Base-by-base conservation (phyloP, 2,888 invertebrate species). In the Mactromeris polynyma region DNA sequence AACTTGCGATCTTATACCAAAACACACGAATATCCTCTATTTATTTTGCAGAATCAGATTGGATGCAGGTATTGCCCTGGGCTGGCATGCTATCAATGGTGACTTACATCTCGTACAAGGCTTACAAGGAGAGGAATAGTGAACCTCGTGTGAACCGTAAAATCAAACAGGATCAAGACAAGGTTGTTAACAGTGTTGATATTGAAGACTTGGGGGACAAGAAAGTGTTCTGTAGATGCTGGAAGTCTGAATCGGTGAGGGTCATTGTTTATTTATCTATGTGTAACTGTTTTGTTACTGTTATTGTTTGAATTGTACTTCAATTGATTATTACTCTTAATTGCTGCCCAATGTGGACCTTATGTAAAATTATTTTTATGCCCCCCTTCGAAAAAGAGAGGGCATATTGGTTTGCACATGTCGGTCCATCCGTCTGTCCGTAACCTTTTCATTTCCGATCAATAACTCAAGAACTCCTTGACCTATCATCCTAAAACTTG, bases 211-310 rank as follows among this genome's bases (percentile, higher is more conserved):
- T 99, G 83, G 98, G 98, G 1, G 98, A 98, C 80, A 54, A 46
- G 54, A 99, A 99, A 96, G 98, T 98, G 85, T 98, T 98, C 94
- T 99, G 99, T 96, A 98, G 99, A 90, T 99, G 99, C 97, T 99
- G 99, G 99, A 98, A 98, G 96, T 98, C 98, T 94, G 98, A 98
- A 17, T 9, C 73, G 4, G 73, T 73, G 33, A 73, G 73, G 19
- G 46, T 26, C 26, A 3, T 9, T 3, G 19, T 40, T 73, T 19
- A 3, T 3, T 36, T 40, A 77, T 33, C 77, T 69, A 26, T 69
- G 3, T 69, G 69, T 19, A 69, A 69, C 26, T 31, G 33, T n/a
- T 7, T 7, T 33, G 6, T 6, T 17, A 6, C 11, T 3, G 6
- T 31, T 31, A 21, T 33, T n/a, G n/a, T n/a, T n/a, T n/a, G n/a